phyloP scores from a whole-genome alignment of 1,140 invertebrate species.

The Rhopalosiphum maidis region DNA sequence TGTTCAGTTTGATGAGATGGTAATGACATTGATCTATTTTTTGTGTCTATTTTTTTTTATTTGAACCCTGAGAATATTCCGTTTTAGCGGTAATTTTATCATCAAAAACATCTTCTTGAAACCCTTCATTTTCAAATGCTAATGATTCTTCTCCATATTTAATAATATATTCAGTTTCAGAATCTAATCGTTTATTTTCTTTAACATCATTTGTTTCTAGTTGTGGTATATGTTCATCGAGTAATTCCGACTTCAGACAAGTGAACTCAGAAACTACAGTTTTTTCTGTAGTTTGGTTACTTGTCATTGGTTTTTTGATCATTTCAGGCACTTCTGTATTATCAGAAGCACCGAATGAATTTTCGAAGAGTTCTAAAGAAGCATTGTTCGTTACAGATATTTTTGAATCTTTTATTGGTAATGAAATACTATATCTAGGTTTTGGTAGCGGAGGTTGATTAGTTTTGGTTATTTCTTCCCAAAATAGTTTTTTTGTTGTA shows the following conservation, averaged over 20 bases:
- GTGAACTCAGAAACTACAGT: slow-evolving; percentile 60
- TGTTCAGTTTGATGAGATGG: background rate
- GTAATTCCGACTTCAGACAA: background rate
- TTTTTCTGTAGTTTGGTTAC: slow-evolving; percentile 60
- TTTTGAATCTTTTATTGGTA: slow-evolving; percentile 46
- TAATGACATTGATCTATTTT: background rate
- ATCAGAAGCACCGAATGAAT: slow-evolving; percentile 49
- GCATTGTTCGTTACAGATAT: slow-evolving; percentile 30
- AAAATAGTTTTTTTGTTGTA: slow-evolving; percentile 56
- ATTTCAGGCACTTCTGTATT: slow-evolving; percentile 47
- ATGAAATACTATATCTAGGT: slow-evolving; percentile 62
- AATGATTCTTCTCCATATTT: slow-evolving; percentile 62
- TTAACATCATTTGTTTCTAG: background rate
- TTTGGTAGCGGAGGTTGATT: slow-evolving; percentile 63
- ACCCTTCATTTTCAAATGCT: slow-evolving; percentile 64
- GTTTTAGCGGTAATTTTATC: background rate
- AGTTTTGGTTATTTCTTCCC: slow-evolving; percentile 48
- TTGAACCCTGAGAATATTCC: background rate
- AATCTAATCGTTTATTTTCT: slow-evolving; percentile 61
- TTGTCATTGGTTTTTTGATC: slow-evolving; percentile 50
- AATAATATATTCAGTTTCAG: slow-evolving; percentile 62
- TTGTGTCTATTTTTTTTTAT: background rate
- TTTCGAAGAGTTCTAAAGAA: slow-evolving; percentile 21
- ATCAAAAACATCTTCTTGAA: slow-evolving; percentile 55
- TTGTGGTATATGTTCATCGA: background rate